Evolutionary conservation across 2,113 vertebrate species (phyloP).

Genomic region (Syrrhaptes paradoxus): DNA sequence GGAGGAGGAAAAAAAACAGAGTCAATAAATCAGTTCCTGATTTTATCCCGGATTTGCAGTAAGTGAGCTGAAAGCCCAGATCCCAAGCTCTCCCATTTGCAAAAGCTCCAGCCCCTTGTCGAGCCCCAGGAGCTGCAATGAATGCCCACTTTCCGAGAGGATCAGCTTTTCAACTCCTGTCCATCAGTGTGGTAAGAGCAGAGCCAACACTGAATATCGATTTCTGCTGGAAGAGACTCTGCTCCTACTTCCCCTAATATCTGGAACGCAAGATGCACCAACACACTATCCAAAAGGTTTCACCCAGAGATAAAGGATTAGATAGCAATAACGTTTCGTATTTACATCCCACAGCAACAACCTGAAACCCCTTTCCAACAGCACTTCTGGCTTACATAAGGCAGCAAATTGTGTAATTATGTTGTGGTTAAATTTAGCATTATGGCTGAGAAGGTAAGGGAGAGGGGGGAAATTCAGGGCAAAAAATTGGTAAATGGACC

Average conservation of each 20-base stretch:
- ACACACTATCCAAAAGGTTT: neutral
- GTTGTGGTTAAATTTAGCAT: neutral
- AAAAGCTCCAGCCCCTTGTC: neutral
- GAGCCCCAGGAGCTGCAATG: neutral
- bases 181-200: neutral
- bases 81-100: accelerated
- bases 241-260: accelerated
- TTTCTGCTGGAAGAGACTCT: neutral
- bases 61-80: neutral
- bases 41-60: neutral
- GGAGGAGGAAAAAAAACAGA: neutral
- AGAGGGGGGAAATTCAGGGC: neutral
- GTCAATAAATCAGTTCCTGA: accelerated
- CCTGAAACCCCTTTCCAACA: neutral
- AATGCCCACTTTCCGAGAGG: neutral
- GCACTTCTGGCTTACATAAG: neutral
- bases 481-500: neutral
- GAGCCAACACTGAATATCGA: neutral
- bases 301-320: neutral
- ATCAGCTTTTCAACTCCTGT: neutral
- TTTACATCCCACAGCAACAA: neutral
- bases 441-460: neutral
- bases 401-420: neutral
- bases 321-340: neutral
- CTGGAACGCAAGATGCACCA: neutral